Evolutionary conservation across 1,140 invertebrate genomes (phyloP), one percentile per base, ranked within the genome.

Genomic region (Micrasema minimum): DNA sequence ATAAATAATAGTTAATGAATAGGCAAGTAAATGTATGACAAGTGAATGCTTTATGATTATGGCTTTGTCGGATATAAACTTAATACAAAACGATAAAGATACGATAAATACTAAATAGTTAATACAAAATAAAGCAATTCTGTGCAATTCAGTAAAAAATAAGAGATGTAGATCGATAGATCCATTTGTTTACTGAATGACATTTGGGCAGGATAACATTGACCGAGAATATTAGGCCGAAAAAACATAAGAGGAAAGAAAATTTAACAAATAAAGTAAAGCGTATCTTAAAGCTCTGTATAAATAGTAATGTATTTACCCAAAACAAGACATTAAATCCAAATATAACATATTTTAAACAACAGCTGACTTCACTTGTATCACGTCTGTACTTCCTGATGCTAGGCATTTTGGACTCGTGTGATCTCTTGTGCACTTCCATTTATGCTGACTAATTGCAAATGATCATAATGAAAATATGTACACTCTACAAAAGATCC

Each of bases 311-410:
- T 22, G 38, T 64, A 88, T 91, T 91, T 83, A 97, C 94, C 95
- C 96, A 98, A 87, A 98, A 97, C 76, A 98, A 86, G 72, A 98
- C 96, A 88, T 99, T 99, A 85, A 97, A 96, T 80, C 93, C 91
- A 85, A 98, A 98, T 77, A 98, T 96, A 80, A 97, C 89, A 86
- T 98, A 98, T 86, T 98, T 98, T 53, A 98, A 87, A 83, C 96
- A 97, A 86, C 95, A 97, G 87, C 94, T 96, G 78, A 98, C 95
- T 93, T 98, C 96, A 81, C 90, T 94, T 72, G 92, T 92, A 82
- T 95, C 92, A 78, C 92, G 88, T 80, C 92, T 85, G 83, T 92
- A 92, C 85, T 93, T 93, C 77, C 90, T 84, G 78, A 90, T 84
- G 78, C 82, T 85, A 59, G 48, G 41, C 67, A 69, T 69, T 57